Conservation (phyloP, 1,140 invertebrate genomes). For the Penaeus chinensis region DNA sequence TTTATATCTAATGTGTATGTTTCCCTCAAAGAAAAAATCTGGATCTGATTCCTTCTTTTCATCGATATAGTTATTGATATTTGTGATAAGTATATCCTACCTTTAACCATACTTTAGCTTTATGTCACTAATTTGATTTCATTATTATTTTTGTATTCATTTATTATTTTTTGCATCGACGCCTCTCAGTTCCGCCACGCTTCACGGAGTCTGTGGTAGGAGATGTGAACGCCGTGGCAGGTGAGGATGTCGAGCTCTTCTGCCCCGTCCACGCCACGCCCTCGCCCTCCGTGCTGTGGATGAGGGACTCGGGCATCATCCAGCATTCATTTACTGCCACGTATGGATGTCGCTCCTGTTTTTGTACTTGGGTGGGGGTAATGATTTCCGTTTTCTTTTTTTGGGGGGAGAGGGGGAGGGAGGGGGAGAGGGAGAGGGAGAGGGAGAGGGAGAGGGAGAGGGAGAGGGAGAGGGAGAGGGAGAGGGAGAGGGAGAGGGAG, state of each 20-base stretch:
- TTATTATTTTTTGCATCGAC: background rate
- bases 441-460: too few species aligned
- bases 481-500: too few species aligned
- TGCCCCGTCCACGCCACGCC: constrained; percentile 49
- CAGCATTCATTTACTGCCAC: constrained; percentile 32
- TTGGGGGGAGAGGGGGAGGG: too few species aligned
- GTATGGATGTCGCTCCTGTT: constrained; percentile 6
- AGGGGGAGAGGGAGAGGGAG: too few species aligned
- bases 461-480: too few species aligned
- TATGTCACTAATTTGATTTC: background rate
- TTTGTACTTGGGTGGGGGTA: background rate
- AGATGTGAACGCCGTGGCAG: constrained; percentile 17
- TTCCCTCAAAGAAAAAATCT: too few species aligned
- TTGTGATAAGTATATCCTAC: too few species aligned
- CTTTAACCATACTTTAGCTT: too few species aligned
- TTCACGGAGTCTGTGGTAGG: constrained; percentile 29
- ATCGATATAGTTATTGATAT: too few species aligned
- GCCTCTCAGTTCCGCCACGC: constrained; percentile 31
- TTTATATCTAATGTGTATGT: too few species aligned
- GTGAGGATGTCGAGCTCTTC: constrained; percentile 31
- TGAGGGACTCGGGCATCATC: constrained; percentile 42
- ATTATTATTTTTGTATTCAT: background rate
- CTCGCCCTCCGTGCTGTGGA: constrained; percentile 42
- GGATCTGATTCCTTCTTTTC: too few species aligned
- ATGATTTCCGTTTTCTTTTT: too few species aligned